Evolutionary conservation across 2,888 invertebrate species (phyloP), one percentile per base, ranked within the genome.

Genomic region (Eurytoma adleriae): DNA sequence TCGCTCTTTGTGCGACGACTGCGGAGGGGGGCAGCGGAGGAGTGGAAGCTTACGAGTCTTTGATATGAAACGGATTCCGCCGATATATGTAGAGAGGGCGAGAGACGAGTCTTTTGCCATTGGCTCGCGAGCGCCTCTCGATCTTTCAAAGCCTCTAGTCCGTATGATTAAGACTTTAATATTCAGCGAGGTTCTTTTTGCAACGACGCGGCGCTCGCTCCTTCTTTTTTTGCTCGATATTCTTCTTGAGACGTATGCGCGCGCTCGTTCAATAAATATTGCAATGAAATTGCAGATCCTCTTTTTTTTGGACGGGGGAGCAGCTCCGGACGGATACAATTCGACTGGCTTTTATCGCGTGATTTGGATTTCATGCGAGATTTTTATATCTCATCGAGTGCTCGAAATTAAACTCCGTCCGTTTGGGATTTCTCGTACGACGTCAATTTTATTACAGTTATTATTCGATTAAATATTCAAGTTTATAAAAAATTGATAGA

Each of bases 131-230:
- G 66, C 75, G 57, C 70, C 68, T 54, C 61, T 24, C 62, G 20
- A 69, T 70, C 67, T 73, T 69, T 75, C 82, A 62, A 67, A 77
- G 70, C 73, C 16, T 68, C 10, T 62, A 78, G 67, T 82, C 78
- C 78, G 78, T 82, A 82, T 82, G 82, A 82, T 82, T 82, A 82
- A 77, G 82, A 82, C 79, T 82, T 77, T 79, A 82, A 82, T 82
- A 82, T 82, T 79, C 79, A 76, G 82, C 77, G 71, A 79, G 24
- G 70, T 75, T 81, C 75, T 82, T 80, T 75, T 80, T 56, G 18
- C 56, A 14, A 18, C 50, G 18, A 40, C 52, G 20, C 14, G 50
- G 14, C 66, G 72, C 70, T 64, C 18, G 18, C 16, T 52, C 52
- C 50, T 40, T 59, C n/a, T 52, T 54, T 62, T 71, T 30, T 27